Conservation (phyloP, 2,113 vertebrate species). For the Climacteris rufus region DNA sequence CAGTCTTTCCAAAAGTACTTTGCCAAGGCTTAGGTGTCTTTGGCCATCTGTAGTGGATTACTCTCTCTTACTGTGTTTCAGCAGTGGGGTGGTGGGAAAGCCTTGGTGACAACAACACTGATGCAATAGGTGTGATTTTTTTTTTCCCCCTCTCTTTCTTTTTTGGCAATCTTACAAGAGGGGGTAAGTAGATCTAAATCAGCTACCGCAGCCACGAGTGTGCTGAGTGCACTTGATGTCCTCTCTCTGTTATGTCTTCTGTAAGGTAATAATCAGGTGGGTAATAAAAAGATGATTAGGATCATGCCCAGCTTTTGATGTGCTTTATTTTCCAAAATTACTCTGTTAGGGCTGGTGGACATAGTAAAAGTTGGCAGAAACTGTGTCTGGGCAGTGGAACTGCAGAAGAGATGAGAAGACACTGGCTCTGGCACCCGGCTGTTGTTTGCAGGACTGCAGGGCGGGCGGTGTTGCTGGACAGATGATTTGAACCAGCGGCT, state of each 20-base stretch:
- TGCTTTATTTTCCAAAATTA: background rate
- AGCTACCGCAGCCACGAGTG: background rate
- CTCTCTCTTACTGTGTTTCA: background rate
- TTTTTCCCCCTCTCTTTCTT: background rate
- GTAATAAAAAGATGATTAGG: background rate
- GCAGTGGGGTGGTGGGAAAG: background rate
- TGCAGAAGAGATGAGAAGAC: background rate
- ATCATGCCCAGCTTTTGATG: background rate
- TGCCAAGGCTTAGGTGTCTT: background rate
- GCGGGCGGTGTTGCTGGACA: background rate
- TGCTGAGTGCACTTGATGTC: background rate
- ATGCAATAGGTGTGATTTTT: background rate
- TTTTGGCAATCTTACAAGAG: slow-evolving; percentile 4
- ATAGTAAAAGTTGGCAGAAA: background rate
- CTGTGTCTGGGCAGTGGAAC: fast-evolving
- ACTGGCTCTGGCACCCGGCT: background rate
- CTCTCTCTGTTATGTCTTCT: background rate
- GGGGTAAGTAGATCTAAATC: background rate
- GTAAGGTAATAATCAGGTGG: background rate
- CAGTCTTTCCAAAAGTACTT: background rate
- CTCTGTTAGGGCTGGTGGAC: background rate
- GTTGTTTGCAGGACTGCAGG: background rate
- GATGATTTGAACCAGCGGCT: slow-evolving; percentile 43
- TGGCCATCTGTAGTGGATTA: background rate
- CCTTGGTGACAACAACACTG: background rate